Evolutionary conservation across 30 jellyfish, hydroid and myxozoan genomes (phyloP), one percentile per base, ranked within the genome.

Genomic region (Turritopsis dohrnii): DNA sequence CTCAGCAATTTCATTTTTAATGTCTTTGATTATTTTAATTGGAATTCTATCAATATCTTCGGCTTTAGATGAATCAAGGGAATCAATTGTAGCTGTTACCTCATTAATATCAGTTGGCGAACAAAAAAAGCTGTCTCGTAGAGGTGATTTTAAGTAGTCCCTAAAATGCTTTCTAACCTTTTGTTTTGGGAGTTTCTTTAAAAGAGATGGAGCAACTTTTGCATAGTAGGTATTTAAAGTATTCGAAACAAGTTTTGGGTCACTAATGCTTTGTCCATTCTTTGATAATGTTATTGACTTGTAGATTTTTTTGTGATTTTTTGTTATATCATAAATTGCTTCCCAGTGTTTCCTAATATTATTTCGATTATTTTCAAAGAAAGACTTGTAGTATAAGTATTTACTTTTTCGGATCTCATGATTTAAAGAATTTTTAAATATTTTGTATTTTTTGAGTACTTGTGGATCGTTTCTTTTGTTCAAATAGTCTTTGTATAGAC

Each of bases 361-460:
- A 72, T 72, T 72, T 72, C 24, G 19, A 25, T 72, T 72, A 25
- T 72, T 72, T 72, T 19, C 81, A 72, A 72, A 72, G 81, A 72
- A 72, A n/a, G 20, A 18, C 24, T 72, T 71, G 28, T 16, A 72
- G 24, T 72, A 72, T 19, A 19, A 25, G 28, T 72, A 72, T 29
- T 72, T 72, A 25, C 81, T 72, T 18, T 29, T 0, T 18, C 81
- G 81, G 24, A 72, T 72, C 24, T 72, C 80, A 25, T 72, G 81
- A 25, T 72, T 72, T 18, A 72, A 19, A 19, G 21, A 17, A 72
- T 72, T n/a, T 25, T 25, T n/a, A 19, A 18, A 18, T 18, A 72
- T 72, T 25, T 0, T 0, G 28, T 18, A 25, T 25, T 18, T 17
- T 25, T 72, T 72, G 20, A 19, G 18, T 18, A 19, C 24, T 25